These are phyloP conservation scores for Chaetodon auriga DNA, from an alignment of 2,113 vertebrate genomes.

Conservation along the genomic window DNA sequence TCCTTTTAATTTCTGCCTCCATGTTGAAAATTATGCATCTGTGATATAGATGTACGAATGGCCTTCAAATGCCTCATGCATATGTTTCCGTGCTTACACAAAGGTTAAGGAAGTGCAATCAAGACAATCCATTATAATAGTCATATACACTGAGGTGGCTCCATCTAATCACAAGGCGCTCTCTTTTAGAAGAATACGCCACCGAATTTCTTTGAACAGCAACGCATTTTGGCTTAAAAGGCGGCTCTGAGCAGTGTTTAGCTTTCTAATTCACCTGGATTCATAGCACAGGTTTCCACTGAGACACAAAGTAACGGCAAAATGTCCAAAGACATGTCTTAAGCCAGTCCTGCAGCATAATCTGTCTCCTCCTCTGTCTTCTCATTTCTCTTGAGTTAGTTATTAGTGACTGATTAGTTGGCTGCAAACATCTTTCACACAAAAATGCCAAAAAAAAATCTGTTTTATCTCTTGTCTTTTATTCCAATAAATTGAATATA, in stretches of 20 bases:
- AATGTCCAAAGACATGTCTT: not conserved
- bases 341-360: not conserved
- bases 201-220: not conserved
- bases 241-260: not conserved
- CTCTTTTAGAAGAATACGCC: not conserved
- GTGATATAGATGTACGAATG: not conserved
- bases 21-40: slow-evolving; percentile 10
- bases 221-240: too few relatives aligned
- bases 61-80: not conserved
- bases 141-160: not conserved
- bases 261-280: too few relatives aligned
- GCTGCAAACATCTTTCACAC: not conserved
- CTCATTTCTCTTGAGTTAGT: not conserved
- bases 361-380: not conserved
- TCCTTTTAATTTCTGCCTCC: slow-evolving; percentile 54
- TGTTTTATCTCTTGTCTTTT: not conserved
- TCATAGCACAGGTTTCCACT: not conserved
- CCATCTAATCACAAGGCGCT: not conserved
- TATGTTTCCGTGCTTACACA: not conserved
- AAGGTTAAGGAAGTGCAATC: not conserved
- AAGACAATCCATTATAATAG: not conserved
- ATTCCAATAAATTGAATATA: not conserved
- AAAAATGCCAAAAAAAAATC: not conserved
- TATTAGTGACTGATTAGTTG: not conserved
- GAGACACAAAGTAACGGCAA: not conserved